phyloP scores from a whole-genome alignment of 1,140 invertebrate species.

The Neodiprion fabricii region DNA sequence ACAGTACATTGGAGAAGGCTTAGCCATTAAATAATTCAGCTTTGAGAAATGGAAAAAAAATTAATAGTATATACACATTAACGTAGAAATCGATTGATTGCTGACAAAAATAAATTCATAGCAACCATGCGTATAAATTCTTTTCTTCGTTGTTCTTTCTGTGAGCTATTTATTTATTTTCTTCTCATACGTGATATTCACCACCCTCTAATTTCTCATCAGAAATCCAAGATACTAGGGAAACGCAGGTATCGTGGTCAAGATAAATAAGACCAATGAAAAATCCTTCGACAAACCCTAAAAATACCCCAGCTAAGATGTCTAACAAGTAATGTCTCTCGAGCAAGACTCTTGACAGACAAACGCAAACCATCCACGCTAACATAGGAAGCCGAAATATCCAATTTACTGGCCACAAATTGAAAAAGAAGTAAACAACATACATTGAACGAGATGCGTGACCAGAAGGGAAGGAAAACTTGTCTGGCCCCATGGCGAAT shows the following conservation, averaged over 20 bases:
- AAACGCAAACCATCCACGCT: conserved; percentile 78
- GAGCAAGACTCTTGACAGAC: conserved; percentile 80
- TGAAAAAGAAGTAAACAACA: conserved; percentile 75
- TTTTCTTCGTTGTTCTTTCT: no score
- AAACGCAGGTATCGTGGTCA: conserved; percentile 57
- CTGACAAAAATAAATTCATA: no score
- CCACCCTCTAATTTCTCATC: conserved; percentile 66
- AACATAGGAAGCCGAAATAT: conserved; percentile 69
- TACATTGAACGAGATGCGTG: conserved; percentile 89
- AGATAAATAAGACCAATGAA: conserved; percentile 76
- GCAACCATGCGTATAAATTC: no score
- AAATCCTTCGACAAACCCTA: conserved; percentile 79
- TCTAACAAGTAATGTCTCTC: conserved; percentile 89
- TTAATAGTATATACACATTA: no score
- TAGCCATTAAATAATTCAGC: no score
- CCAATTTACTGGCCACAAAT: conserved; percentile 67
- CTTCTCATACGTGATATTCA: conserved; percentile 61
- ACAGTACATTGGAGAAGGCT: no score
- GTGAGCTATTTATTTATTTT: no score
- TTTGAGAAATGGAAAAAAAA: no score
- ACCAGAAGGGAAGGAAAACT: conserved; percentile 96
- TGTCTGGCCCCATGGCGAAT: conserved; percentile 73
- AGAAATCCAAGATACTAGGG: conserved; percentile 61
- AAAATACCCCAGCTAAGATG: conserved; percentile 74
- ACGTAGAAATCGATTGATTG: no score